Evolutionary conservation across 2,888 invertebrate genomes (phyloP).

Genomic region (Noctua janthe): DNA sequence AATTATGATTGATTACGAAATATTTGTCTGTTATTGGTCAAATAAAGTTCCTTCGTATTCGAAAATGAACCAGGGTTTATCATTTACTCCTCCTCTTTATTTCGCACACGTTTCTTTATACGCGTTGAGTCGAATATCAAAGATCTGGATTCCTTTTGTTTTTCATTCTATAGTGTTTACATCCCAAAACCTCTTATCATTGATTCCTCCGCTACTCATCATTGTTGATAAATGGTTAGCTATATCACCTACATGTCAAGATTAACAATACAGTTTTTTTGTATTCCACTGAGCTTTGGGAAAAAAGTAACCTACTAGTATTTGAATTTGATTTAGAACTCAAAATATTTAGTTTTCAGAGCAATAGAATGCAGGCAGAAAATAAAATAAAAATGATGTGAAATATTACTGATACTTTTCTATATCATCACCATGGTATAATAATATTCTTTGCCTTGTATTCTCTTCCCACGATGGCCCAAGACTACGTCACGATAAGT

Average conservation of each 20-base stretch:
- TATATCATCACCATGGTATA: background rate
- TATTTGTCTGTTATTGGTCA: slow-evolving; percentile 86
- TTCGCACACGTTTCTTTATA: background rate
- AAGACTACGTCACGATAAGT: too few species aligned
- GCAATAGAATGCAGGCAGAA: too few species aligned
- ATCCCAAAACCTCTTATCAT: background rate
- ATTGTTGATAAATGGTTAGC: background rate
- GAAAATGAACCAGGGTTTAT: slow-evolving; percentile 67
- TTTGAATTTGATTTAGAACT: background rate
- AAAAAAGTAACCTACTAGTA: background rate
- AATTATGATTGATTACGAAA: slow-evolving; percentile 76
- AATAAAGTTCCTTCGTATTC: slow-evolving; percentile 89
- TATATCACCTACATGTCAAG: too few species aligned
- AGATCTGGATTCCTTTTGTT: slow-evolving; percentile 4
- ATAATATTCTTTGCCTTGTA: too few species aligned
- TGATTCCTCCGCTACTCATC: too few species aligned
- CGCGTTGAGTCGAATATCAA: slow-evolving; percentile 7
- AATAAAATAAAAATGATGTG: too few species aligned
- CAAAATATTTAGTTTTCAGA: background rate
- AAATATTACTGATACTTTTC: background rate
- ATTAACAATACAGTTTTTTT: too few species aligned
- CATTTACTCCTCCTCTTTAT: slow-evolving; percentile 29
- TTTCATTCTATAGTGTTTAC: background rate
- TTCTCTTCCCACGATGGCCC: too few species aligned
- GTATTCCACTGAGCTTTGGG: too few species aligned